phyloP scores from a whole-genome alignment of 2,113 vertebrate genomes.

The Erythrolamprus reginae region DNA sequence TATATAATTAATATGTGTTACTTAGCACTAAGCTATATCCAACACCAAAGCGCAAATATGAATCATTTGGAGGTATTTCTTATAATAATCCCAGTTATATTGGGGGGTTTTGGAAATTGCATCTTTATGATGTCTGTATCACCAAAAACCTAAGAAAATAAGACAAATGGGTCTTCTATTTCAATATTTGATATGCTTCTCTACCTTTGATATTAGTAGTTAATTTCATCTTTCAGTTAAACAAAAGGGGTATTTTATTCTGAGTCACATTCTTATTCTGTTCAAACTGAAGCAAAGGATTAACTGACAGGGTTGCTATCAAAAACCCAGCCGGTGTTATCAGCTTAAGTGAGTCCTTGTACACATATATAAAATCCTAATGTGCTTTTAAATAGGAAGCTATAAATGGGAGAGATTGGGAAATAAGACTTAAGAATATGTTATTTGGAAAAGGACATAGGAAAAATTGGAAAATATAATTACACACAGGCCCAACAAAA shows the following conservation, averaged over 20 bases:
- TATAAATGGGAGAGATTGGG: slow-evolving; percentile 39
- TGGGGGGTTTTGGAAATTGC: neutral
- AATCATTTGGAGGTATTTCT: neutral
- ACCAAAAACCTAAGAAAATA: neutral
- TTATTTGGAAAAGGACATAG: slow-evolving; percentile 36
- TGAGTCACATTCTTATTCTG: neutral
- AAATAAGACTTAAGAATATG: slow-evolving; percentile 48
- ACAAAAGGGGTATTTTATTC: neutral
- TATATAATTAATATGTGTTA: neutral
- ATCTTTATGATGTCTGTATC: neutral
- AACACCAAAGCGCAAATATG: neutral
- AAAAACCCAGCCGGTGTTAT: neutral
- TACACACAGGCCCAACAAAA: slow-evolving; percentile 37
- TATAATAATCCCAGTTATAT: neutral
- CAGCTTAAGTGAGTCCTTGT: neutral
- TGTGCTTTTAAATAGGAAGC: neutral
- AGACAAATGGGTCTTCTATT: neutral
- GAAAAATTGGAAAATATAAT: slow-evolving; percentile 62
- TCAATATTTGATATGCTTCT: neutral
- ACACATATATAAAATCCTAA: neutral
- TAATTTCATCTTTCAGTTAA: neutral
- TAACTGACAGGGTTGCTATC: neutral
- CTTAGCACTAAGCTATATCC: neutral
- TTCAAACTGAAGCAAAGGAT: neutral
- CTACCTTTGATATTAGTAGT: neutral